Evolutionary conservation across 2,888 invertebrate species (phyloP).

Genomic region (Caenorhabditis sulstoni): DNA sequence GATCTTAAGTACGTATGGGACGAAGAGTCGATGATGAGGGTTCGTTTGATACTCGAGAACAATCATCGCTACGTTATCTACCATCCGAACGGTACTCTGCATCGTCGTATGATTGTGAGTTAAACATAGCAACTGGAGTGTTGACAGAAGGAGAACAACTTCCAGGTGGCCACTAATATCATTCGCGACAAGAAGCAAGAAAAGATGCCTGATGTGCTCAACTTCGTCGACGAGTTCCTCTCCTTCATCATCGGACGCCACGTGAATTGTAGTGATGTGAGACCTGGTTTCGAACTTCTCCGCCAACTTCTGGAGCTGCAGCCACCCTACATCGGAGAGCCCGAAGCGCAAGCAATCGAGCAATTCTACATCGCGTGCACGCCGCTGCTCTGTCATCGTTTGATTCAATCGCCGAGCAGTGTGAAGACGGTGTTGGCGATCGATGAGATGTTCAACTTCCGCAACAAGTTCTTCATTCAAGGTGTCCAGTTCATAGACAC

Average conservation of each 20-base stretch:
- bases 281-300: conserved; percentile 40
- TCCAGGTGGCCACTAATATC: conserved; percentile 38
- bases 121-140: background rate
- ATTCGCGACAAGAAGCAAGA: conserved; percentile 18
- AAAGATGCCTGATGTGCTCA: conserved; percentile 28
- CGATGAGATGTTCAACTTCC: conserved; percentile 57
- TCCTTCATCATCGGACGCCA: conserved; percentile 41
- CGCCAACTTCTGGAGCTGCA: conserved; percentile 38
- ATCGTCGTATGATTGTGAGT: conserved; percentile 38
- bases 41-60: conserved; percentile 22
- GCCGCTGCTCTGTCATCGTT: conserved; percentile 48
- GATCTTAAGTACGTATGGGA: conserved; percentile 18
- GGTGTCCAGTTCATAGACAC: conserved; percentile 22
- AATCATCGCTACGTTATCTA: conserved; percentile 35
- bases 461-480: conserved; percentile 52
- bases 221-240: conserved; percentile 55
- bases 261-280: conserved; percentile 53
- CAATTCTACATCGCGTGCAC: conserved; percentile 44
- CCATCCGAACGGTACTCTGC: conserved; percentile 44
- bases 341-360: conserved; percentile 36
- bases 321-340: conserved; percentile 44
- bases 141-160: background rate
- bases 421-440: conserved; percentile 43
- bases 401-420: conserved; percentile 34
- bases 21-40: conserved; percentile 24